Conservation (phyloP, 2,888 invertebrate species). For the Nasonia oneida region DNA sequence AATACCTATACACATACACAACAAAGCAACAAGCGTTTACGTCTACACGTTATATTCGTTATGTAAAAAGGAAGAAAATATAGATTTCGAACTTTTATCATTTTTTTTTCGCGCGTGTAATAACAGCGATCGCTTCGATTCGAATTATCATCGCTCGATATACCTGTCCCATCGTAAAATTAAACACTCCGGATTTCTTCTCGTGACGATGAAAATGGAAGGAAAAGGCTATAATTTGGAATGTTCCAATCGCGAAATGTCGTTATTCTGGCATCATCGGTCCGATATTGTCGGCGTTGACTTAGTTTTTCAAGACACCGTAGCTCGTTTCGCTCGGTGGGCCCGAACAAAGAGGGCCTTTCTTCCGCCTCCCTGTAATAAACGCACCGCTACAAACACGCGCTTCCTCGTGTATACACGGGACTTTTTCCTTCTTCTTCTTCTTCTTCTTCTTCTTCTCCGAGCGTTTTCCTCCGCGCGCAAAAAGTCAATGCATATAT, state of each 20-base stretch:
- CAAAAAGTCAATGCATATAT: too few relatives aligned
- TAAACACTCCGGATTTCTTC: neutral
- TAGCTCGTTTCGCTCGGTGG: constrained; percentile 51
- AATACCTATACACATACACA: too few relatives aligned
- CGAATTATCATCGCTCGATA: neutral
- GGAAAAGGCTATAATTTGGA: neutral
- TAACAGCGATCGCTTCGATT: constrained; percentile 39
- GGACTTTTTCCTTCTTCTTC: neutral
- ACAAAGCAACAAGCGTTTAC: too few relatives aligned
- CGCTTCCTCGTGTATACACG: neutral
- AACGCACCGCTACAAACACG: constrained; percentile 33
- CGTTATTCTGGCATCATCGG: neutral
- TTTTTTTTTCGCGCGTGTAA: constrained; percentile 4
- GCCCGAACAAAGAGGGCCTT: constrained; percentile 54
- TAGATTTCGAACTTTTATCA: constrained; percentile 28
- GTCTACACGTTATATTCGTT: too few relatives aligned
- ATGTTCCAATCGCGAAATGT: too few relatives aligned
- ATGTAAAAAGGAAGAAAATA: constrained; percentile 52
- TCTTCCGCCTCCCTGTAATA: constrained; percentile 13
- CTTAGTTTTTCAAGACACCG: neutral
- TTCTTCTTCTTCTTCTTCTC: neutral
- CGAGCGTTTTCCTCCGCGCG: neutral
- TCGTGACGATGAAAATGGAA: constrained; percentile 43
- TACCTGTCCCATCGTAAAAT: neutral
- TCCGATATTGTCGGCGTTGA: neutral